These are phyloP conservation scores for Desmophyllum pertusum DNA, from an alignment of 92 coral and sea anemone genomes.

Conservation along the genomic window DNA sequence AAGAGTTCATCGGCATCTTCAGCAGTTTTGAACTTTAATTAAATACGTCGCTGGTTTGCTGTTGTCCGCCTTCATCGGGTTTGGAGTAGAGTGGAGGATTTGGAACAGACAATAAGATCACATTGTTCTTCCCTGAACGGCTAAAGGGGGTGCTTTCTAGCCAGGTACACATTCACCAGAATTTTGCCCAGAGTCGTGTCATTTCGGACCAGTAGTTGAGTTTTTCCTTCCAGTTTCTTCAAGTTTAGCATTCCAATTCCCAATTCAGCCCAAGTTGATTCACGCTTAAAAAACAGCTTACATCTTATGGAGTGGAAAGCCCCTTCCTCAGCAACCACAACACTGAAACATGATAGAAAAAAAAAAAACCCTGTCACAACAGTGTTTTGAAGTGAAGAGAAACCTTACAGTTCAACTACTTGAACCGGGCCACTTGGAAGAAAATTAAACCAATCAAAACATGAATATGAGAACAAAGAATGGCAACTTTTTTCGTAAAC, in stretches of 20 bases:
- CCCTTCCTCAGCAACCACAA: slow-evolving; percentile 86
- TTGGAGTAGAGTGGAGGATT: slow-evolving; percentile 90
- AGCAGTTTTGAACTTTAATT: slow-evolving; percentile 83
- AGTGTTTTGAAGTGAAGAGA: too few species aligned
- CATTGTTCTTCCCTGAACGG: slow-evolving; percentile 84
- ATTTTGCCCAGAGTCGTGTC: slow-evolving; percentile 93
- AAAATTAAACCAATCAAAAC: too few species aligned
- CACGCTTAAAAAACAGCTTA: slow-evolving; percentile 92
- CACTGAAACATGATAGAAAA: slow-evolving; percentile 31
- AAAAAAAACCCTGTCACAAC: not conserved
- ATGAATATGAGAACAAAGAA: too few species aligned
- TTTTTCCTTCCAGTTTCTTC: slow-evolving; percentile 73
- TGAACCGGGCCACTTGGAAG: too few species aligned
- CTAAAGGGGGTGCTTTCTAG: slow-evolving; percentile 70
- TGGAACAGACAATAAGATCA: slow-evolving; percentile 79
- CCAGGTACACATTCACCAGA: slow-evolving; percentile 73
- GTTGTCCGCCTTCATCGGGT: slow-evolving; percentile 80
- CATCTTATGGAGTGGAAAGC: slow-evolving; percentile 86
- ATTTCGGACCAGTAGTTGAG: slow-evolving; percentile 87
- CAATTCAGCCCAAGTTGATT: slow-evolving; percentile 78
- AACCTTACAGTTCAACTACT: too few species aligned
- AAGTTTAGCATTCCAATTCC: slow-evolving; percentile 99
- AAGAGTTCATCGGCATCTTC: slow-evolving; percentile 90
- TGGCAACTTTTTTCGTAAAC: too few species aligned
- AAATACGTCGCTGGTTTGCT: slow-evolving; percentile 86